phyloP scores from a whole-genome alignment of 2,888 invertebrate genomes.

The Lycophotia porphyrea region DNA sequence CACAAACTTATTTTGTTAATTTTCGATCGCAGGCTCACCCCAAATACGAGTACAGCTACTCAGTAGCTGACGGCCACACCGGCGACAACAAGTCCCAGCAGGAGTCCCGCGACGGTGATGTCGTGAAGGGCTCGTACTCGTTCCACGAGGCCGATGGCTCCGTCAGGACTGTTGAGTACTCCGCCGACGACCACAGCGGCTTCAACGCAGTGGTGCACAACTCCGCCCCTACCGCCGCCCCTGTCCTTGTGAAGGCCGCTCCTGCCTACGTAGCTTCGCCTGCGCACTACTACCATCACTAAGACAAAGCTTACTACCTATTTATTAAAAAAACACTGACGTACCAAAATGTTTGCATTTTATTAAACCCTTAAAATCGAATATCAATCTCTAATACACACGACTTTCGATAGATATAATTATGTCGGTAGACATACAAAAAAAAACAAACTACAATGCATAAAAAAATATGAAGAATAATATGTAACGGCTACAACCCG shows the following conservation, averaged over 20 bases:
- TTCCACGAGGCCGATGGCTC: conserved; percentile 88
- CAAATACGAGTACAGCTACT: conserved; percentile 86
- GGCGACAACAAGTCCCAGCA: conserved; percentile 88
- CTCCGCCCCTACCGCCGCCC: conserved; percentile 73
- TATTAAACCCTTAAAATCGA: not conserved
- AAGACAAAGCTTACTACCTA: conserved; percentile 1
- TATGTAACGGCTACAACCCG: no score
- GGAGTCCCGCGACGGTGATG: conserved; percentile 88
- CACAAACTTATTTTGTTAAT: conserved; percentile 67
- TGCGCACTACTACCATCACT: conserved; percentile 65
- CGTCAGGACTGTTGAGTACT: conserved; percentile 86
- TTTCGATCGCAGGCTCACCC: conserved; percentile 79
- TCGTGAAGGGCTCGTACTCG: conserved; percentile 89
- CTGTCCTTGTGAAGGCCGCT: conserved; percentile 65
- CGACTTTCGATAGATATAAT: no score
- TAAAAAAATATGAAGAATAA: not conserved
- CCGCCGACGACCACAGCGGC: conserved; percentile 86
- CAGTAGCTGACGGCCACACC: conserved; percentile 85
- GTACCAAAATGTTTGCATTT: not conserved
- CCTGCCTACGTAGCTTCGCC: conserved; percentile 62
- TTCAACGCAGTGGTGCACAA: conserved; percentile 82
- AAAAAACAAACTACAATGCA: not conserved
- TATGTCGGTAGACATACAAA: no score
- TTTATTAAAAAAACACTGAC: conserved; percentile 32
- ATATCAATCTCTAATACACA: not conserved